phyloP scores from a whole-genome alignment of 2,113 vertebrate genomes.

The Microcebus jonahi region DNA sequence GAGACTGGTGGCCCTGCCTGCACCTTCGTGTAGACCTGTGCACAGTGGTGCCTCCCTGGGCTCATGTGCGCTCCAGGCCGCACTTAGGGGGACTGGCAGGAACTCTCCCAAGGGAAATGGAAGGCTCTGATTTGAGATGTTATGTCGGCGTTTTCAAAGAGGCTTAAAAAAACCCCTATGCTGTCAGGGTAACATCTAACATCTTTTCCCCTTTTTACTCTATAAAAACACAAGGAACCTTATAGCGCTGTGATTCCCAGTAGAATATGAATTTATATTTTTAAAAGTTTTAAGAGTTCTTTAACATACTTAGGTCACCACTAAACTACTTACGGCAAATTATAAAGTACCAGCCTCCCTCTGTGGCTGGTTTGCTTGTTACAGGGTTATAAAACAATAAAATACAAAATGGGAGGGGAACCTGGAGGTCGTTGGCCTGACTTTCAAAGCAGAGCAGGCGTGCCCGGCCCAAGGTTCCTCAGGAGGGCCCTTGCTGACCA shows the following conservation, averaged over 20 bases:
- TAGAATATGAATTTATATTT: conserved; percentile 11
- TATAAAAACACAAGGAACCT: background rate
- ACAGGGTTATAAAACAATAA: conserved; percentile 48
- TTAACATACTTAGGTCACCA: background rate
- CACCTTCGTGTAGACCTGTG: background rate
- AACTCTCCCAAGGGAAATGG: too few species aligned
- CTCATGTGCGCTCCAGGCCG: background rate
- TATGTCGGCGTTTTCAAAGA: background rate
- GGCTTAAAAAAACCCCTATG: background rate
- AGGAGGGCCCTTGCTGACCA: background rate
- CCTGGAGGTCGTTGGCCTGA: conserved; percentile 35
- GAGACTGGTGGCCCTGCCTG: background rate
- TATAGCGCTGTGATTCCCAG: conserved; percentile 5
- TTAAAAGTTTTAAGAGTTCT: conserved; percentile 20
- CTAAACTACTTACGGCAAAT: conserved; percentile 47
- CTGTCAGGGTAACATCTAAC: background rate
- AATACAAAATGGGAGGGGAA: conserved; percentile 6
- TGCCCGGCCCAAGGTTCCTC: background rate
- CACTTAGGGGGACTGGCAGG: background rate
- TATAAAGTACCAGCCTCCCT: background rate
- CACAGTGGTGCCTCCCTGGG: fast-evolving
- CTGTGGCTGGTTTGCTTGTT: conserved; percentile 42
- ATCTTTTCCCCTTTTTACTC: background rate
- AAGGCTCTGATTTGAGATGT: background rate
- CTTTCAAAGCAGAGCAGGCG: background rate